Evolutionary conservation across 2,113 vertebrate genomes (phyloP).

Genomic region (Phyllostomus hastatus): DNA sequence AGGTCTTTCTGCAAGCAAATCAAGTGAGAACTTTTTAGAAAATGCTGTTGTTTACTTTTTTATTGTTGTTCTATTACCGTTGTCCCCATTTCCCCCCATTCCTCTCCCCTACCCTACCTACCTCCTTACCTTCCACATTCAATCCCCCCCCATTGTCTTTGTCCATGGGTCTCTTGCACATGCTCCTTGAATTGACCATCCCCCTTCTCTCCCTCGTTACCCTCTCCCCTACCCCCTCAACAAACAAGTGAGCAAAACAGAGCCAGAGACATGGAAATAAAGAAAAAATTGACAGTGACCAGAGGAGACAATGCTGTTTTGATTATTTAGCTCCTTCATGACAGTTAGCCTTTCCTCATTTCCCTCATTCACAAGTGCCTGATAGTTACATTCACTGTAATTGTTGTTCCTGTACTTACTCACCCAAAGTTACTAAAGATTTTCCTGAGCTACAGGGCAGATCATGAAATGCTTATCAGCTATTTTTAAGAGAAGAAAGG

Average conservation of each 20-base stretch:
- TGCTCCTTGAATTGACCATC: too few species aligned
- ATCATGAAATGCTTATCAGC: background rate
- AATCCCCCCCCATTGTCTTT: too few species aligned
- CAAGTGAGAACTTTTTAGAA: background rate
- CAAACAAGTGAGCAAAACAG: too few species aligned
- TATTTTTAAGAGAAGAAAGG: background rate
- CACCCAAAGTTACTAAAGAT: background rate
- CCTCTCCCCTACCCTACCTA: too few species aligned
- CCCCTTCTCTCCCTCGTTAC: too few species aligned
- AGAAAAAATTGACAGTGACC: too few species aligned
- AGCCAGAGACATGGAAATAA: too few species aligned
- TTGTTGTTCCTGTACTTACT: background rate
- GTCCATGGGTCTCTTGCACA: too few species aligned
- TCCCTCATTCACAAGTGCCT: background rate
- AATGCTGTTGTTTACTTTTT: background rate
- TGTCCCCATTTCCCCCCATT: too few species aligned
- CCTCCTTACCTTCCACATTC: too few species aligned
- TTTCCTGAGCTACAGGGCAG: background rate
- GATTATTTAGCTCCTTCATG: accelerated
- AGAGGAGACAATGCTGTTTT: background rate
- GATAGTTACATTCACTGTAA: background rate
- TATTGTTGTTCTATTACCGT: too few species aligned
- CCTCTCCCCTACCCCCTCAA: too few species aligned
- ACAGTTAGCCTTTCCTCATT: background rate
- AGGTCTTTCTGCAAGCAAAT: background rate